Conservation (phyloP, 2,888 invertebrate species). For the Gymnocheta viridis region DNA sequence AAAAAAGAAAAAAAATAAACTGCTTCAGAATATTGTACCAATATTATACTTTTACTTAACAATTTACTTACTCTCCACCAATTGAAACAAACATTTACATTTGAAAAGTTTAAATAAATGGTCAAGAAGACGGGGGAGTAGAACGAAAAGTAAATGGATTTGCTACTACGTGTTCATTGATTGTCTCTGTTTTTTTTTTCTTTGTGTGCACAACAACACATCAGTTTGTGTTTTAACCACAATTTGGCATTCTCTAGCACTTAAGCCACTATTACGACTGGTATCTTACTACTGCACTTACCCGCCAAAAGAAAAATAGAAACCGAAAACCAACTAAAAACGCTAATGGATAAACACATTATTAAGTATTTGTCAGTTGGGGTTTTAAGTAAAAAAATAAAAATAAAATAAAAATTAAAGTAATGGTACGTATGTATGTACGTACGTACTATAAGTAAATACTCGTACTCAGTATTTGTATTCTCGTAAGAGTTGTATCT, state of each 20-base stretch:
- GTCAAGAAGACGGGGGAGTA: background rate
- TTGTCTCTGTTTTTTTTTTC: too few species aligned
- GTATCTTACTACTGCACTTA: conserved; percentile 65
- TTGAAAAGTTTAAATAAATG: conserved; percentile 12
- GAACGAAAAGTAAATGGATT: conserved; percentile 3
- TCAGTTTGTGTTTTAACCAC: conserved; percentile 55
- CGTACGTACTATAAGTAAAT: too few species aligned
- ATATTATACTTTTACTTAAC: conserved; percentile 20
- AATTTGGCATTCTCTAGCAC: conserved; percentile 64
- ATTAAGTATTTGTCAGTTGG: conserved; percentile 59
- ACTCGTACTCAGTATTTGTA: conserved; percentile 16
- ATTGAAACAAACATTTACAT: conserved; percentile 55
- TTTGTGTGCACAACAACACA: conserved; percentile 1
- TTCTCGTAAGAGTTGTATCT: background rate
- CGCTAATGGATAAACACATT: conserved; percentile 79
- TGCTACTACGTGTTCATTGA: conserved; percentile 22
- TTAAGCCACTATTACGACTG: conserved; percentile 67
- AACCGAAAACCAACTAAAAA: conserved; percentile 65
- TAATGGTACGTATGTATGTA: too few species aligned
- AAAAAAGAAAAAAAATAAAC: too few species aligned
- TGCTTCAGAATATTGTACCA: conserved; percentile 30
- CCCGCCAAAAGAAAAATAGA: conserved; percentile 37
- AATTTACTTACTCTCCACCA: conserved; percentile 41
- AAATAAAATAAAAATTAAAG: background rate
- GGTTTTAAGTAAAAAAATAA: conserved; percentile 30